These are phyloP conservation scores for Corythornis madagascariensis DNA, from an alignment of 2,113 vertebrate species.

Conservation along the genomic window DNA sequence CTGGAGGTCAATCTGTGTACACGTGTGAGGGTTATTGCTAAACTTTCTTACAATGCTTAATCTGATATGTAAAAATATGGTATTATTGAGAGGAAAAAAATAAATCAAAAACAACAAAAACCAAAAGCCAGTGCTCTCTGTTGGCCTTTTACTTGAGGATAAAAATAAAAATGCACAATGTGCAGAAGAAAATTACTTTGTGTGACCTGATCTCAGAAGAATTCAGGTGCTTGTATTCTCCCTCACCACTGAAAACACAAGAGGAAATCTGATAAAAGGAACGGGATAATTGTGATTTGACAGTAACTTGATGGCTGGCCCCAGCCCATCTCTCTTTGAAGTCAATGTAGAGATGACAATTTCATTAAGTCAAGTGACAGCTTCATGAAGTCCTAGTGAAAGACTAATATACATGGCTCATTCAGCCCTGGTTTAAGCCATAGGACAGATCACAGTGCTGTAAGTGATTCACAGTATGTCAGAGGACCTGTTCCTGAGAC, in stretches of 20 bases:
- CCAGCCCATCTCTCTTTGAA: conserved; percentile 46
- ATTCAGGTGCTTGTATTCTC: background rate
- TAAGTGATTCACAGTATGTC: background rate
- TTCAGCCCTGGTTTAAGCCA: background rate
- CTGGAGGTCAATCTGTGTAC: background rate
- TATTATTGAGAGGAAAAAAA: background rate
- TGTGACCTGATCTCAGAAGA: background rate
- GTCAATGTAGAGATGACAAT: conserved; percentile 1
- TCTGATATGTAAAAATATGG: background rate
- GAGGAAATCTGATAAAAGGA: conserved; percentile 1
- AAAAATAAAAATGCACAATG: background rate
- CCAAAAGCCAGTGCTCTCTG: background rate
- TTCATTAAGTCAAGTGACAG: conserved; percentile 27
- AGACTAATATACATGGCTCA: background rate
- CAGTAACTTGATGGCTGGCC: background rate
- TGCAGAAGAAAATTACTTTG: background rate
- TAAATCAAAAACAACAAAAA: no score
- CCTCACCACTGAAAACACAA: background rate
- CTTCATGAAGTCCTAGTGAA: conserved; percentile 14
- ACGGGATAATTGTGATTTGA: conserved; percentile 25
- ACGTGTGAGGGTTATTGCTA: background rate
- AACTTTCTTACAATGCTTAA: background rate
- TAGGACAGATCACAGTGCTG: background rate
- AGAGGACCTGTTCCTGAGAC: background rate
- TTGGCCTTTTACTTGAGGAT: background rate